phyloP scores from a whole-genome alignment of 1,140 invertebrate genomes.

The Dendroctonus valens region DNA sequence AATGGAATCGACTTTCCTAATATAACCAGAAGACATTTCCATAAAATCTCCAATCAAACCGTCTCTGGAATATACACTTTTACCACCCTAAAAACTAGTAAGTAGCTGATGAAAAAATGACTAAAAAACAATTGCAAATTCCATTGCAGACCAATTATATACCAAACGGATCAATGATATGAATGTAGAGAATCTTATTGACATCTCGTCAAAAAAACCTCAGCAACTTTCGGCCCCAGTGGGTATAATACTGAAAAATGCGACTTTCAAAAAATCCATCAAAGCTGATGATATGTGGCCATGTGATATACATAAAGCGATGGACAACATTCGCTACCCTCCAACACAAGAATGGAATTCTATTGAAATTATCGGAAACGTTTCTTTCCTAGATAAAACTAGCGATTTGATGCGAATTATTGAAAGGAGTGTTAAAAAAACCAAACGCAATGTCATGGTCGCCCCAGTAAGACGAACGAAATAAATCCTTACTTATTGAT shows the following conservation, averaged over 20 bases:
- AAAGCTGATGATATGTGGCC: constrained; percentile 23
- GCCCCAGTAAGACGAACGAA: constrained; percentile 29
- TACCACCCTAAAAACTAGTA: constrained; percentile 12
- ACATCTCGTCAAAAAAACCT: constrained; percentile 28
- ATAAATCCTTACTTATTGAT: neutral
- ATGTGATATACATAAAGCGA: constrained; percentile 36
- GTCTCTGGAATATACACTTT: constrained; percentile 38
- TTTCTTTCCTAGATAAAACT: constrained; percentile 34
- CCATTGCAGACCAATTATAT: constrained; percentile 41
- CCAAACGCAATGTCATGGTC: constrained; percentile 30
- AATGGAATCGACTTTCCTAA: constrained; percentile 39
- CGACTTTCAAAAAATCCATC: constrained; percentile 33
- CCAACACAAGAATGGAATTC: constrained; percentile 32
- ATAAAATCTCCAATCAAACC: constrained; percentile 37
- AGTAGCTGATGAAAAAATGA: constrained; percentile 1
- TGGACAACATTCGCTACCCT: constrained; percentile 36
- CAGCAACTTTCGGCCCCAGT: constrained; percentile 34
- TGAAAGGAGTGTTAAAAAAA: constrained; percentile 36
- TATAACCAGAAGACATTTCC: constrained; percentile 37
- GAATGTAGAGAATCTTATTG: constrained; percentile 36
- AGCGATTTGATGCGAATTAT: constrained; percentile 34
- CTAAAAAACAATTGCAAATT: constrained; percentile 7
- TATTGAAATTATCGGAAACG: constrained; percentile 35
- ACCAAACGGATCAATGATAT: constrained; percentile 42
- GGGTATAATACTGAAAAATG: constrained; percentile 30